Percentiles rank a stretch among this genome's conserved stretches.
phyloP scores from a whole-genome alignment of 2,888 invertebrate species.

The Rapana venosa region DNA sequence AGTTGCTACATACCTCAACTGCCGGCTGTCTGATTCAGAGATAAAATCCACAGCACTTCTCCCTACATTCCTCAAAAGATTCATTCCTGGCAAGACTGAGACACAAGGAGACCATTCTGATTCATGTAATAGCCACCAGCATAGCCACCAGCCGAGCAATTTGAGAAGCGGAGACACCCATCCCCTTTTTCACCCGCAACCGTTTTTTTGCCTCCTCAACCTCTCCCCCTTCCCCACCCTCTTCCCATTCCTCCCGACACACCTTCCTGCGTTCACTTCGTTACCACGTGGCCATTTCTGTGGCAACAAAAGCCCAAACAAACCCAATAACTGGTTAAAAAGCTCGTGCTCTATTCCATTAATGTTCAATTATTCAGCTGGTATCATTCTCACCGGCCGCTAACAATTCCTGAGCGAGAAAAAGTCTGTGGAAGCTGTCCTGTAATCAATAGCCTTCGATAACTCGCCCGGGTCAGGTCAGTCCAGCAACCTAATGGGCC shows the following conservation, averaged over 20 bases:
- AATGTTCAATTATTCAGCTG: neutral
- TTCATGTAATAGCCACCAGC: slow-evolving; percentile 20
- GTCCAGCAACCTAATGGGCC: slow-evolving; percentile 20
- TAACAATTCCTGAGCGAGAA: slow-evolving; percentile 7
- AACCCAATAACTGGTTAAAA: neutral
- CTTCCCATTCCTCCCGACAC: slow-evolving; percentile 33
- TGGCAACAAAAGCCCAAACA: slow-evolving; percentile 18
- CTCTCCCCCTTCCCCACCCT: slow-evolving; percentile 20
- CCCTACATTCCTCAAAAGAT: slow-evolving; percentile 2
- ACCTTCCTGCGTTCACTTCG: slow-evolving; percentile 34
- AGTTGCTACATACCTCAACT: slow-evolving; percentile 5
- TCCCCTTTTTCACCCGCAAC: slow-evolving; percentile 25
- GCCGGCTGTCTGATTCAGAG: neutral
- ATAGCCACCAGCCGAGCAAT: neutral
- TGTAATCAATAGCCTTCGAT: slow-evolving; percentile 39
- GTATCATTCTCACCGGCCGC: neutral
- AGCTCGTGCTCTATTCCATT: neutral
- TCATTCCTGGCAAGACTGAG: slow-evolving; percentile 1
- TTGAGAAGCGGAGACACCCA: slow-evolving; percentile 8
- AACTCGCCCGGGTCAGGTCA: slow-evolving; percentile 36
- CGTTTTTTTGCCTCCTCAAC: slow-evolving; percentile 5
- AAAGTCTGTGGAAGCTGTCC: slow-evolving; percentile 7
- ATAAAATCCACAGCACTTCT: neutral
- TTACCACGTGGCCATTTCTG: slow-evolving; percentile 45
- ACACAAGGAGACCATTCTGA: neutral